Conservation (phyloP, 2,113 vertebrate species). For the Hemicordylus capensis region DNA sequence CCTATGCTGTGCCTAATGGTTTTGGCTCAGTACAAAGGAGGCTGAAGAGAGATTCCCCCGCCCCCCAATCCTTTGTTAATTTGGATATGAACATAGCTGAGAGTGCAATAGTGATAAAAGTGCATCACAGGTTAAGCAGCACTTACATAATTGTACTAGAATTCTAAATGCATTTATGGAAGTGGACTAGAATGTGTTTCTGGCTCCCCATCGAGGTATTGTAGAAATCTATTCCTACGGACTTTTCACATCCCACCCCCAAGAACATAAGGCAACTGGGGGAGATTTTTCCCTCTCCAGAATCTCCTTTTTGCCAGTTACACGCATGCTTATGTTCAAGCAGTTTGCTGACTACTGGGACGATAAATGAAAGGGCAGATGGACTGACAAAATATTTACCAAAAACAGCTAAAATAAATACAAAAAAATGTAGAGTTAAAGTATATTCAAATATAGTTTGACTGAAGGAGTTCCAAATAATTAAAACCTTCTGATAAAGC, state of each 20-base stretch:
- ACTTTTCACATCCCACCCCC: not conserved
- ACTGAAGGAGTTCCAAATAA: conserved; percentile 2
- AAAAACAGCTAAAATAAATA: not conserved
- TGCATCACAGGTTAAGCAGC: not conserved
- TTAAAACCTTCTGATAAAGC: conserved; percentile 14
- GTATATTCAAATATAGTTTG: conserved; percentile 9
- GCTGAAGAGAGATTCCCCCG: not conserved
- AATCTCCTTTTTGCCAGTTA: not conserved
- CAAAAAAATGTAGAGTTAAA: conserved; percentile 16
- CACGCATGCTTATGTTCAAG: not conserved
- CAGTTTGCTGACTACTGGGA: not conserved
- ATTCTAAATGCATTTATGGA: not conserved
- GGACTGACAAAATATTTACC: not conserved
- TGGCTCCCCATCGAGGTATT: not conserved
- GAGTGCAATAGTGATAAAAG: not conserved
- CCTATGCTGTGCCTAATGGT: no score
- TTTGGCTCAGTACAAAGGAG: not conserved
- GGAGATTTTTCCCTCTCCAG: not conserved
- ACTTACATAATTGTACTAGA: not conserved
- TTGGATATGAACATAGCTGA: not conserved
- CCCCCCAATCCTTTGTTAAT: no score
- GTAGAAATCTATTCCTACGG: not conserved
- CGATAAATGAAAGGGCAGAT: not conserved
- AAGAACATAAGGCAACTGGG: not conserved
- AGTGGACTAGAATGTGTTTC: not conserved